These are phyloP conservation scores for Prolemur simus DNA, from an alignment of 2,113 vertebrate genomes.

Conservation along the genomic window DNA sequence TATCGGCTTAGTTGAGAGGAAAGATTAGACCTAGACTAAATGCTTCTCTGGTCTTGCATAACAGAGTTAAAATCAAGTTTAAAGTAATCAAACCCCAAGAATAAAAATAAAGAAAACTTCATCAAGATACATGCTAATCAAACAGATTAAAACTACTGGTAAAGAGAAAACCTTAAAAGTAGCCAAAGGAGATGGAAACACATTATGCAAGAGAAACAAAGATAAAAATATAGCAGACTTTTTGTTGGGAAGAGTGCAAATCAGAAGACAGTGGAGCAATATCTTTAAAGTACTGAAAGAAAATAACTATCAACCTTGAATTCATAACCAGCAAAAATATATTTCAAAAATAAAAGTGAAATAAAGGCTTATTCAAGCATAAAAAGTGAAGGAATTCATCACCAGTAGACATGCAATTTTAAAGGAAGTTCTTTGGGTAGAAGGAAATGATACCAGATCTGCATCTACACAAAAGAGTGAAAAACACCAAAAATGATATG, in stretches of 20 bases:
- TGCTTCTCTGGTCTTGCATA: neutral
- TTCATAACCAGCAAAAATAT: neutral
- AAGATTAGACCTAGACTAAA: neutral
- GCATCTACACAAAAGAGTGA: neutral
- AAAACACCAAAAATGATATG: neutral
- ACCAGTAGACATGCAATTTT: neutral
- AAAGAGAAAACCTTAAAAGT: neutral
- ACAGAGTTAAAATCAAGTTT: neutral
- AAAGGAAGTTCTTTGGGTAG: neutral
- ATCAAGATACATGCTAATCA: neutral
- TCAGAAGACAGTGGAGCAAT: neutral
- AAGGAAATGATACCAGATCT: slow-evolving; percentile 1
- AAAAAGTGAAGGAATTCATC: neutral
- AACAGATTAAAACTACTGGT: neutral
- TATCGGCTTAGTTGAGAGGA: neutral
- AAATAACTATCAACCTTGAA: slow-evolving; percentile 17
- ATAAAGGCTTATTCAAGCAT: slow-evolving; percentile 30
- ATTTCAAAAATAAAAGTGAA: slow-evolving; percentile 31
- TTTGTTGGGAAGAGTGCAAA: neutral
- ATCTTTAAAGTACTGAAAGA: neutral
- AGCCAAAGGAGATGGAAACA: neutral
- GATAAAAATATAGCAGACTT: neutral
- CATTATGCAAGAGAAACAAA: neutral
- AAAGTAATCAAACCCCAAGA: neutral
- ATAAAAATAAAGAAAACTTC: neutral